Percentiles rank a stretch among this genome's conserved stretches.
These are phyloP conservation scores for Epizoanthus stellaris DNA, from an alignment of 92 coral and sea anemone species.

Conservation along the genomic window DNA sequence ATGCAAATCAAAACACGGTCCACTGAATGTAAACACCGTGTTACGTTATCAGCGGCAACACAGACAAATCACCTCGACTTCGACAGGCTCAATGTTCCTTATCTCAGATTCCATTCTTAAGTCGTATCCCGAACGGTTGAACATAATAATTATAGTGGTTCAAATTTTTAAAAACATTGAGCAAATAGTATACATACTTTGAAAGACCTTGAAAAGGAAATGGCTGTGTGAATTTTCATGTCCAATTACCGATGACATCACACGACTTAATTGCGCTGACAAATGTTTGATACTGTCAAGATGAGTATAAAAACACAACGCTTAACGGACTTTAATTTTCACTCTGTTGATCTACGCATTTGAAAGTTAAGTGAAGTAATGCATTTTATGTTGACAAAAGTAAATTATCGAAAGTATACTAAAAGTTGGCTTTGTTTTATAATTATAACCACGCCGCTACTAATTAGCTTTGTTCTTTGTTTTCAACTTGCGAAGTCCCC, in stretches of 20 bases:
- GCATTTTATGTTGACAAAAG: background rate
- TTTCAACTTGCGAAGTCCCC: no score
- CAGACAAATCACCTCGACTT: slow-evolving; percentile 5
- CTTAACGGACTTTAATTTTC: background rate
- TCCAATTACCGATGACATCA: slow-evolving; percentile 8
- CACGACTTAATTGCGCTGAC: background rate
- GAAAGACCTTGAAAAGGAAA: background rate
- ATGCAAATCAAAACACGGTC: slow-evolving; percentile 35
- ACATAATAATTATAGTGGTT: background rate
- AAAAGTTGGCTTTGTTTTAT: slow-evolving; percentile 4
- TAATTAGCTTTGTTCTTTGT: background rate
- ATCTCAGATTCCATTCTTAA: background rate
- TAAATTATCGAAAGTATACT: background rate
- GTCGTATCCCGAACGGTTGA: background rate
- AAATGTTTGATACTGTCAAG: background rate
- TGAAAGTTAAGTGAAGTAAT: background rate
- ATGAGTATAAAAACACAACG: background rate
- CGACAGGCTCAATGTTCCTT: slow-evolving; percentile 4
- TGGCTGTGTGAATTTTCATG: background rate
- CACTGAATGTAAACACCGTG: slow-evolving; percentile 6
- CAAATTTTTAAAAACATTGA: background rate
- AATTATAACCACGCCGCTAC: background rate
- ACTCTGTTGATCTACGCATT: slow-evolving; percentile 7
- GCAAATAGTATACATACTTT: no score
- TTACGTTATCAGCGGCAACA: slow-evolving; percentile 26